Percentiles rank a stretch among this genome's conserved stretches.
Conservation (phyloP, 2,888 invertebrate genomes). For the Plebejus melissa region DNA sequence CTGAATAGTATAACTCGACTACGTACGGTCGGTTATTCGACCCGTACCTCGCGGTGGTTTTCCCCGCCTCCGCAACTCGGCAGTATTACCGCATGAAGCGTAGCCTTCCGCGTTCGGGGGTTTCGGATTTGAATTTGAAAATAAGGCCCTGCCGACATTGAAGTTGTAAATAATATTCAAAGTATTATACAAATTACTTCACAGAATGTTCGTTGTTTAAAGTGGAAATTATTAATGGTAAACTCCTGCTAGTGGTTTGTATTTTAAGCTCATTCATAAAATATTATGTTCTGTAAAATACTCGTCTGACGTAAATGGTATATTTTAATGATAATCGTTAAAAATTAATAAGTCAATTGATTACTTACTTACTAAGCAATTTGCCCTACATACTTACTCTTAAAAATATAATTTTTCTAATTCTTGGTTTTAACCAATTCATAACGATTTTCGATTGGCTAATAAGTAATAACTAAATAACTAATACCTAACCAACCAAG, state of each 20-base stretch:
- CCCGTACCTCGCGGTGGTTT: slow-evolving; percentile 54
- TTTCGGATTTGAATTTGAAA: slow-evolving; percentile 72
- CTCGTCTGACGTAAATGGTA: neutral
- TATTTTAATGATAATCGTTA: too few relatives aligned
- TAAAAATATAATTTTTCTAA: too few relatives aligned
- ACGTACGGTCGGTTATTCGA: slow-evolving; percentile 42
- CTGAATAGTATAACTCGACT: slow-evolving; percentile 59
- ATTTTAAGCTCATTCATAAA: slow-evolving; percentile 5
- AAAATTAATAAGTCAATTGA: too few relatives aligned
- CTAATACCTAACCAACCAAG: too few relatives aligned
- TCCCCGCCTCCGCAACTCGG: slow-evolving; percentile 51
- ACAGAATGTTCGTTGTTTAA: slow-evolving; percentile 11
- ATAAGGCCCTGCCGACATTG: slow-evolving; percentile 45
- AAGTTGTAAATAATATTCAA: slow-evolving; percentile 21
- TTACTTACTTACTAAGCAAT: too few relatives aligned
- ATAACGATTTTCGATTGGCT: too few relatives aligned
- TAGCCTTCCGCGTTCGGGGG: slow-evolving; percentile 59
- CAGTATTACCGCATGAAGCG: slow-evolving; percentile 54
- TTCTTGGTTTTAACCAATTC: too few relatives aligned
- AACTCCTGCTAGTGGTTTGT: neutral
- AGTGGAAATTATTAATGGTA: slow-evolving; percentile 15
- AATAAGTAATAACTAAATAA: too few relatives aligned
- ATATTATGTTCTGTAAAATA: neutral
- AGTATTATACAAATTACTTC: slow-evolving; percentile 20
- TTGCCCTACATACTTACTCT: too few relatives aligned